phyloP scores from a whole-genome alignment of 2,888 invertebrate genomes.

The Tupiocoris notatus region DNA sequence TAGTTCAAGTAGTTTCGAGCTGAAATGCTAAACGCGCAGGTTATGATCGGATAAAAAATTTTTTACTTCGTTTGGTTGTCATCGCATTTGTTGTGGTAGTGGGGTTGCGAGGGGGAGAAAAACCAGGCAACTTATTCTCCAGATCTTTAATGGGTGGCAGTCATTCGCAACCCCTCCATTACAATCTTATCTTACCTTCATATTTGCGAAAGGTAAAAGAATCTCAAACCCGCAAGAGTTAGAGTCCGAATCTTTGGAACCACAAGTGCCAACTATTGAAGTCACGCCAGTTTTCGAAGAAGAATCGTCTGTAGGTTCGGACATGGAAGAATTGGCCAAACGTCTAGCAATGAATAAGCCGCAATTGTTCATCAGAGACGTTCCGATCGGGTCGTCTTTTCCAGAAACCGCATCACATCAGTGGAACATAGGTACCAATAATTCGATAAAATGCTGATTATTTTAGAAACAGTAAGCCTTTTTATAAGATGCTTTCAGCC shows the following conservation, averaged over 20 bases:
- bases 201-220: background rate
- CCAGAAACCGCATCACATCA: conserved; percentile 18
- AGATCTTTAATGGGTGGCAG: no score
- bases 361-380: conserved; percentile 7
- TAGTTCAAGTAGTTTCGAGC: no score
- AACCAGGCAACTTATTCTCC: no score
- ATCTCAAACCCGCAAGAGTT: background rate
- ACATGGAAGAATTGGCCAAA: background rate
- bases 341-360: conserved; percentile 17
- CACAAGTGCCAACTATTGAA: background rate
- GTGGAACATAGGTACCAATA: background rate
- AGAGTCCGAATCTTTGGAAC: background rate
- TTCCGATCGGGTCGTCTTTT: conserved; percentile 11
- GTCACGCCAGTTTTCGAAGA: background rate
- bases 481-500: no score
- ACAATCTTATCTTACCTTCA: background rate
- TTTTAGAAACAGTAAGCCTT: no score
- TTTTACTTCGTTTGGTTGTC: no score
- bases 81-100: no score
- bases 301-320: background rate
- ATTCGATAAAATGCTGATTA: no score
- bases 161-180: background rate
- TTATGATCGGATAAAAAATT: no score
- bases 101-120: no score
- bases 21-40: no score